phyloP scores from a whole-genome alignment of 2,113 vertebrate species.

The Halcyon malimbica region DNA sequence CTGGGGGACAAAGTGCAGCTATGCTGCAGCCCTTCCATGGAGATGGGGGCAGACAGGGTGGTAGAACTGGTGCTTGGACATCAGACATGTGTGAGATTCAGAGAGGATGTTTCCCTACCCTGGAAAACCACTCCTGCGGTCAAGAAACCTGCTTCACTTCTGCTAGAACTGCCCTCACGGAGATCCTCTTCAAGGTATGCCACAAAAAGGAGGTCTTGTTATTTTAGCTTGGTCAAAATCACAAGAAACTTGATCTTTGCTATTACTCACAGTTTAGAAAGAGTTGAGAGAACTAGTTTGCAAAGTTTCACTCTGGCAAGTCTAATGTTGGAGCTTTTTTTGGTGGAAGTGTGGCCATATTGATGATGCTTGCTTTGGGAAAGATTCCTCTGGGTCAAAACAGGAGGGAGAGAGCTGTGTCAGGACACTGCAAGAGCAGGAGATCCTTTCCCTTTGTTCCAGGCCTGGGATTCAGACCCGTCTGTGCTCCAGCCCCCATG shows the following conservation, averaged over 20 bases:
- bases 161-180: not conserved
- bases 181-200: not conserved
- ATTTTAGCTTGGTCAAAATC: not conserved
- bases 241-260: not conserved
- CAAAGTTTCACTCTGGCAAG: not conserved
- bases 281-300: not conserved
- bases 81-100: not conserved
- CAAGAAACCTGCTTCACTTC: not conserved
- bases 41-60: not conserved
- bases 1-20: not conserved
- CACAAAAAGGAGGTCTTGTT: not conserved
- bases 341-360: not conserved
- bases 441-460: constrained; percentile 34
- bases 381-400: not conserved
- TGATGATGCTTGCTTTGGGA: not conserved
- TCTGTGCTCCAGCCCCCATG: not conserved
- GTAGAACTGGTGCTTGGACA: not conserved
- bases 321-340: not conserved
- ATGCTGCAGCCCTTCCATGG: not conserved
- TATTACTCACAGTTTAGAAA: not conserved
- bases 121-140: not conserved
- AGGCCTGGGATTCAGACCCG: not conserved
- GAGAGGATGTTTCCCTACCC: not conserved
- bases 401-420: not conserved
- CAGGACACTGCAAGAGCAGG: not conserved